phyloP scores from a whole-genome alignment of 2,797 vertebrate genomes.

The Eupleurogrammus muticus region DNA sequence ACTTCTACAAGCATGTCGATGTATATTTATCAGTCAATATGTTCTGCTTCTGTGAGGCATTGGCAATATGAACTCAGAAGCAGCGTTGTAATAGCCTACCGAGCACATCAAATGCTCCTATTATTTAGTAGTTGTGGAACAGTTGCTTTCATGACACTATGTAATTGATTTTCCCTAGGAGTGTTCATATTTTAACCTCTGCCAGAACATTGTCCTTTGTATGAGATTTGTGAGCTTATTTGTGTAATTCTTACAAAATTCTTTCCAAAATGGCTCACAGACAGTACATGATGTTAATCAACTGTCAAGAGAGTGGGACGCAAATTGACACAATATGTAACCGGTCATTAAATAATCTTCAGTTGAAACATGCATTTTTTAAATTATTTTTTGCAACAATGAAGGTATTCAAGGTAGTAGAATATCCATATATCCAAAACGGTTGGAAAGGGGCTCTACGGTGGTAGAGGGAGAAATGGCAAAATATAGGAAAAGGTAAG shows the following conservation, averaged over 20 bases:
- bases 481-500: constrained; percentile 46
- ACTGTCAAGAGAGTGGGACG: constrained; percentile 3
- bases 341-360: not conserved
- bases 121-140: constrained; percentile 13
- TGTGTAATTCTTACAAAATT: constrained; percentile 24
- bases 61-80: not conserved
- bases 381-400: not conserved
- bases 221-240: constrained; percentile 27
- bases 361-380: not conserved
- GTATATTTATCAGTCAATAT: not conserved
- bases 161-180: constrained; percentile 5
- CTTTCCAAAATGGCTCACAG: constrained; percentile 5
- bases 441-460: not conserved
- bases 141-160: constrained; percentile 5
- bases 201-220: constrained; percentile 31
- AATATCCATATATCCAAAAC: not conserved
- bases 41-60: not conserved
- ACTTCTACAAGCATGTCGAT: not conserved
- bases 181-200: constrained; percentile 1
- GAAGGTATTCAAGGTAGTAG: not conserved
- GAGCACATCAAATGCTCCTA: not conserved
- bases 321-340: not conserved
- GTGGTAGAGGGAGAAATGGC: constrained; percentile 34
- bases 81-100: not conserved
- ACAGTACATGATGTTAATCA: constrained; percentile 8